Conservation (phyloP, 2,888 invertebrate species). For the Acanthosepion esculentum region DNA sequence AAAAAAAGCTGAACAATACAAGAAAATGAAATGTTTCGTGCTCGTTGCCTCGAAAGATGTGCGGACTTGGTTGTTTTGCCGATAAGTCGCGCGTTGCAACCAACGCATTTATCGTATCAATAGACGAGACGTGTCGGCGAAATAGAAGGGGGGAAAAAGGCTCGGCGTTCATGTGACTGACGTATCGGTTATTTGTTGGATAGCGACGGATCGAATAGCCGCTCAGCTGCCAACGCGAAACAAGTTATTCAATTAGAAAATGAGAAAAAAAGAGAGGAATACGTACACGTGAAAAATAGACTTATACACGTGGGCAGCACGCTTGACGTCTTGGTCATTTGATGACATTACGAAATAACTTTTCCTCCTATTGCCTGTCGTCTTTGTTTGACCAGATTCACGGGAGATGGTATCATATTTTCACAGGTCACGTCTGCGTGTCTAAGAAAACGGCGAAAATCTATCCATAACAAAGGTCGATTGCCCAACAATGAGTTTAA, state of each 20-base stretch:
- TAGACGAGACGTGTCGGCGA: background rate
- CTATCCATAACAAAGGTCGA: background rate
- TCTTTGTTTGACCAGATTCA: background rate
- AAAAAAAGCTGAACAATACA: background rate
- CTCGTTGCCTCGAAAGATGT: conserved; percentile 1
- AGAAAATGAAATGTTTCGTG: conserved; percentile 21
- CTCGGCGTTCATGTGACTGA: background rate
- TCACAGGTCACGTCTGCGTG: background rate
- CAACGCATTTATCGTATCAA: conserved; percentile 18
- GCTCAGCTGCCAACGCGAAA: background rate
- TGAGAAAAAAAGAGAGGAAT: background rate
- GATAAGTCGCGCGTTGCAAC: conserved; percentile 13
- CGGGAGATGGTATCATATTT: background rate
- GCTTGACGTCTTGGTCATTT: background rate
- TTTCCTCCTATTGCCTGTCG: background rate
- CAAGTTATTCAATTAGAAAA: background rate
- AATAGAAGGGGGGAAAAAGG: background rate
- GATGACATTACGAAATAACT: background rate
- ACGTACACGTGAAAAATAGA: background rate
- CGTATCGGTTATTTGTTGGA: conserved; percentile 20
- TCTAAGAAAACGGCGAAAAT: background rate
- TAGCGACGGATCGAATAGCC: background rate
- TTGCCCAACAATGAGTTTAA: background rate
- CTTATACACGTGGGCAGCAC: background rate
- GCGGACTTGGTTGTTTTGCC: background rate